A percentile compares a stretch with the other conserved stretches of the same genome.
These are phyloP conservation scores for Bombus fervidus DNA, from an alignment of 1,140 invertebrate genomes.

Conservation along the genomic window DNA sequence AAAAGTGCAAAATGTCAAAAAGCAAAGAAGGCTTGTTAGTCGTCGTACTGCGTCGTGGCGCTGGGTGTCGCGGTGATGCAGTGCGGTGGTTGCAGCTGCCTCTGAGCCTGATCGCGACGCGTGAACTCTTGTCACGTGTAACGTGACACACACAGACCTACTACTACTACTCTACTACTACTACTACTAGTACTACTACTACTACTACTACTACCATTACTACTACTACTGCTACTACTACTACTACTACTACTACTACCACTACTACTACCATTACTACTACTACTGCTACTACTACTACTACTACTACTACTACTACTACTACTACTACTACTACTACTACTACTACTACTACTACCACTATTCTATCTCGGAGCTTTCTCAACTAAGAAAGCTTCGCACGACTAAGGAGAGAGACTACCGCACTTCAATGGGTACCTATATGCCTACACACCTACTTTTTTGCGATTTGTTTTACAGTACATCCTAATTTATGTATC, in stretches of 20 bases:
- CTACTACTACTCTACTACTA: slow-evolving; percentile 20
- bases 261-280: not conserved
- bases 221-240: not conserved
- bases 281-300: not conserved
- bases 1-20: slow-evolving; percentile 51
- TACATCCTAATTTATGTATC: too few species aligned
- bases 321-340: slow-evolving; percentile 53
- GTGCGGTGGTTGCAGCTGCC: slow-evolving; percentile 81
- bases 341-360: slow-evolving; percentile 12
- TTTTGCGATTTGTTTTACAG: slow-evolving; percentile 66
- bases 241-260: not conserved
- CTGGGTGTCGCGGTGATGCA: slow-evolving; percentile 81
- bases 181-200: not conserved
- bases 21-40: slow-evolving; percentile 79
- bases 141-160: slow-evolving; percentile 75
- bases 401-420: slow-evolving; percentile 81
- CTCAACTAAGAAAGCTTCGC: slow-evolving; percentile 76
- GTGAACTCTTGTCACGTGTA: slow-evolving; percentile 77
- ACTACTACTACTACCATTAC: slow-evolving; percentile 13
- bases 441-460: slow-evolving; percentile 80
- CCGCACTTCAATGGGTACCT: slow-evolving; percentile 81
- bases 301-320: slow-evolving; percentile 6
- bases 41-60: slow-evolving; percentile 82
- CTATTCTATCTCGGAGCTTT: slow-evolving; percentile 76
- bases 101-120: slow-evolving; percentile 76